Percentiles rank a stretch among this genome's conserved stretches.
Evolutionary conservation across 2,113 vertebrate genomes (phyloP).

Genomic region (Tragelaphus buxtoni): DNA sequence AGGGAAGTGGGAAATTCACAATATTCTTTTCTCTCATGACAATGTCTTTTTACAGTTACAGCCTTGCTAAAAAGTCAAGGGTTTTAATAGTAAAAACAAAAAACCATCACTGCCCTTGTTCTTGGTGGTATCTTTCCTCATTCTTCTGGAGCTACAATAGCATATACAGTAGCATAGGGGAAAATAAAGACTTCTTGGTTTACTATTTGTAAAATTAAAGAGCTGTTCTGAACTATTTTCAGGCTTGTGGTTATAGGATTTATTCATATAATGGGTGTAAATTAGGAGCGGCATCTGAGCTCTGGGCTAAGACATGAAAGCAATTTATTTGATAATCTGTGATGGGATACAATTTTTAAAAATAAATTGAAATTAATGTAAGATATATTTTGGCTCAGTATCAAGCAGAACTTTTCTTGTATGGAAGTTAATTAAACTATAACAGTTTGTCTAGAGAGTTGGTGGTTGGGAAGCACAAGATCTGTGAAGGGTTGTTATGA

Average conservation of each 20-base stretch:
- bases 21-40: background rate
- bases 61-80: background rate
- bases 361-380: background rate
- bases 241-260: background rate
- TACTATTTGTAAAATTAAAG: background rate
- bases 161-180: background rate
- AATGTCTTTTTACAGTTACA: background rate
- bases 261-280: background rate
- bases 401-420: background rate
- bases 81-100: background rate
- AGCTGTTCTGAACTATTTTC: background rate
- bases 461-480: background rate
- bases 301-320: background rate
- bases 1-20: background rate
- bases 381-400: background rate
- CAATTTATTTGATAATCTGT: background rate
- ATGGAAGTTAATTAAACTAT: background rate
- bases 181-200: background rate
- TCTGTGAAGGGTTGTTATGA: background rate
- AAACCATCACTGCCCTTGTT: background rate
- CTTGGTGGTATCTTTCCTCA: background rate
- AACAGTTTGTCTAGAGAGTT: background rate
- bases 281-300: background rate
- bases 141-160: rapidly evolving
- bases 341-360: background rate